Evolutionary conservation across 2,113 vertebrate species (phyloP).

Genomic region (Oceanites oceanicus): DNA sequence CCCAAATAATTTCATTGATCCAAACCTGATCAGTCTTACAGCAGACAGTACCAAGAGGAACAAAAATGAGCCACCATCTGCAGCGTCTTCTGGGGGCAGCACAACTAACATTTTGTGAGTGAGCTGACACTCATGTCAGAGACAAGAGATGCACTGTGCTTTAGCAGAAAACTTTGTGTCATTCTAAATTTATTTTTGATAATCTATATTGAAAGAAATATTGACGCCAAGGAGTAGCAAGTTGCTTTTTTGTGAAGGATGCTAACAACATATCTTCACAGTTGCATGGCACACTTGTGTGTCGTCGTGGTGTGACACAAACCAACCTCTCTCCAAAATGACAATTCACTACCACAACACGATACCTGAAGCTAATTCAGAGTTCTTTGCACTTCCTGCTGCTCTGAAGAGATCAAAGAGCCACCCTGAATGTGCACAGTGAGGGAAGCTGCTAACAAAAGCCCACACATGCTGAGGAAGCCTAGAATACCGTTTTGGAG

Average conservation of each 20-base stretch:
- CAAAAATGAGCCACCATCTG: slow-evolving; percentile 32
- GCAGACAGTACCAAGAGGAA: slow-evolving; percentile 24
- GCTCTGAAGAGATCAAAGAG: background rate
- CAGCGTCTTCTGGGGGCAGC: background rate
- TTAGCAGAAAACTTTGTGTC: slow-evolving; percentile 5
- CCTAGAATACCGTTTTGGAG: background rate
- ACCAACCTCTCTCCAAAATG: background rate
- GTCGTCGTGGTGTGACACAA: background rate
- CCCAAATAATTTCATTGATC: background rate
- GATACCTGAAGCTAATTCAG: background rate
- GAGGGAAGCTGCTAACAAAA: background rate
- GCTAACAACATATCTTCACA: background rate
- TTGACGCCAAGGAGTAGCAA: background rate
- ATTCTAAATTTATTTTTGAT: background rate
- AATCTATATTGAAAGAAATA: slow-evolving; percentile 13
- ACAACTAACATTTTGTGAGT: background rate
- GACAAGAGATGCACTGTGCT: background rate
- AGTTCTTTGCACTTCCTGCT: background rate
- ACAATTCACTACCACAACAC: background rate
- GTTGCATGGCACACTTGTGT: background rate
- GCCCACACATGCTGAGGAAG: rapidly evolving
- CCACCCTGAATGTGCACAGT: rapidly evolving
- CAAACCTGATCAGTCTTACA: slow-evolving; percentile 39
- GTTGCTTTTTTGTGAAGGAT: background rate
- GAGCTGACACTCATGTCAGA: slow-evolving; percentile 21